These are phyloP conservation scores for Theristicus caerulescens DNA, from an alignment of 2,113 vertebrate genomes.

Conservation along the genomic window DNA sequence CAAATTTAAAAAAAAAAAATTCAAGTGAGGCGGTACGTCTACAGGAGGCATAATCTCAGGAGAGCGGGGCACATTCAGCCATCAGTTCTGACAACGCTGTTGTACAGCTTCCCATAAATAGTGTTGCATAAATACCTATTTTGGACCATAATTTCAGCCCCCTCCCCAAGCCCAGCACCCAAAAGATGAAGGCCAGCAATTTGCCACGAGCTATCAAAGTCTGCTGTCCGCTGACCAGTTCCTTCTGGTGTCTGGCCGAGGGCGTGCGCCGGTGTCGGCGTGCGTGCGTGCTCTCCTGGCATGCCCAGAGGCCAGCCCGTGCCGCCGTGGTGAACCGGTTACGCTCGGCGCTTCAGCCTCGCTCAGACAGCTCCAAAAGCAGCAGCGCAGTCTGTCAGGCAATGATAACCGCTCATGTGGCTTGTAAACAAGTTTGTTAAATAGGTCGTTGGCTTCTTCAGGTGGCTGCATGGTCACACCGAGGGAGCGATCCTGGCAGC, in stretches of 20 bases:
- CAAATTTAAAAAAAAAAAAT: neutral
- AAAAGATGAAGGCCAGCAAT: neutral
- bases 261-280: rapidly evolving
- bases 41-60: neutral
- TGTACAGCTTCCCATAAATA: slow-evolving; percentile 30
- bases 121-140: slow-evolving; percentile 37
- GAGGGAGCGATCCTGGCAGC: neutral
- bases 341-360: neutral
- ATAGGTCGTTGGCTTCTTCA: neutral
- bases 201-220: neutral
- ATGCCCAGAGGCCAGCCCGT: neutral
- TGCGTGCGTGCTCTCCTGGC: rapidly evolving
- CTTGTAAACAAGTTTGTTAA: neutral
- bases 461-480: neutral
- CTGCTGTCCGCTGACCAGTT: neutral
- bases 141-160: neutral
- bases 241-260: neutral
- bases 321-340: neutral
- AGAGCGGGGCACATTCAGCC: rapidly evolving
- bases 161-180: neutral
- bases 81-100: neutral
- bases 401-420: rapidly evolving
- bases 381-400: neutral
- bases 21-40: neutral
- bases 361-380: neutral